Conservation (phyloP, 2,888 invertebrate genomes). For the Lymantria monacha region DNA sequence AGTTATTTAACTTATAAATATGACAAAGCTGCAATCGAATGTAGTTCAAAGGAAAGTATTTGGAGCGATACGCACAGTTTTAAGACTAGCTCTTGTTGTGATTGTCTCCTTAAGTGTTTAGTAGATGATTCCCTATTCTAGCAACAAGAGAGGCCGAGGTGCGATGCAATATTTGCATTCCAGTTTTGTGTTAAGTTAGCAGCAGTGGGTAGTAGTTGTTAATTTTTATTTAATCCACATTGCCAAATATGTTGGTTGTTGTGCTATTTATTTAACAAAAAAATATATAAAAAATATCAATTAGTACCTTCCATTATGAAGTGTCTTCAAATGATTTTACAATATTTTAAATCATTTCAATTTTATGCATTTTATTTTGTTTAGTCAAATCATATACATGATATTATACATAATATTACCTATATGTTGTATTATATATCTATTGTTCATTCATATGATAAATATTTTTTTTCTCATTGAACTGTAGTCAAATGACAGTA, state of each 20-base stretch:
- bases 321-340: constrained; percentile 75
- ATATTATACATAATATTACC: constrained; percentile 70
- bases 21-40: constrained; percentile 74
- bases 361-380: constrained; percentile 80
- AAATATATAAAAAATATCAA: constrained; percentile 65
- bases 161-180: constrained; percentile 83
- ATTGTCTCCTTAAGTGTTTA: constrained; percentile 50
- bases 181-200: constrained; percentile 78
- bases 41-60: constrained; percentile 74
- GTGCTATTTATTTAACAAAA: constrained; percentile 75
- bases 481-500: constrained; percentile 84
- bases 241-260: constrained; percentile 80
- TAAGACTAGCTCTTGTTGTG: constrained; percentile 64
- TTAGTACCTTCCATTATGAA: constrained; percentile 76
- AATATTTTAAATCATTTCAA: constrained; percentile 77
- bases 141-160: constrained; percentile 58
- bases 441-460: constrained; percentile 74
- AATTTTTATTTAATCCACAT: constrained; percentile 74
- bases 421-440: constrained; percentile 71
- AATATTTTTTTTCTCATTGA: constrained; percentile 76
- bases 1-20: constrained; percentile 61
- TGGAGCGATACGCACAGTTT: constrained; percentile 77
- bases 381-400: constrained; percentile 80
- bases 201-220: constrained; percentile 70
- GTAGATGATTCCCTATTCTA: constrained; percentile 42